Base-by-base conservation (phyloP, 53 echinoderm and acorn worm species). In the Zoroaster sp. region DNA sequence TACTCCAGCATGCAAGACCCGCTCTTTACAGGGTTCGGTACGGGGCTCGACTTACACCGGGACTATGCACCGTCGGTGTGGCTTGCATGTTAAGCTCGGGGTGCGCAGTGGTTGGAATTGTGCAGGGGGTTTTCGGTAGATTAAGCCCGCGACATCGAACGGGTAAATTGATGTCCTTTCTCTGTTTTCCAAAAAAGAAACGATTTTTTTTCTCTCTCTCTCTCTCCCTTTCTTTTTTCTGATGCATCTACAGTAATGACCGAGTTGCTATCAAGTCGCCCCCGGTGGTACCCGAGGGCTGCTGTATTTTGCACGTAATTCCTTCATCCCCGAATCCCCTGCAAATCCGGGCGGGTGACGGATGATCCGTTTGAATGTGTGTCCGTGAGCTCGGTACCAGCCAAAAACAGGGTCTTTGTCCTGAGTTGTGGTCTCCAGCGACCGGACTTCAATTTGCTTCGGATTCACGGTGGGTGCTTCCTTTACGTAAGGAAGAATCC, bases 401-500 rank as follows among this genome's bases (percentile, higher is more conserved):
- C 70, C 17, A 3, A 17, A 35, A 28, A 2, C 35, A 36, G 85
- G 23, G 34, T 49, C 85, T 85, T 47, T 52, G 66, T 70, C 85
- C 85, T 17, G 47, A 35, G 12, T 59, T 2, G 21, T 54, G n/a
- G 35, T 70, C 85, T 47, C 85, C 38, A 4, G 49, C 85, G 47
- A 35, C 46, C 52, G 49, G 20, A 18, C 71, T 85, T 69, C 69
- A 85, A 71, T 85, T 70, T 45, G 70, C 45, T 85, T 70, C 71
- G 72, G 69, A 71, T 70, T 70, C 71, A 17, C 85, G n/a, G 51
- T 14, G 49, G 15, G 69, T 70, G 25, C 9, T 40, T 49, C 10
- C 69, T 85, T 71, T 49, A 85, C 85, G 85, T 85, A 85, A 85
- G 85, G 70, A 51, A 70, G 66, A 46, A 44, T 74, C 23, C 49